Evolutionary conservation across 2,888 invertebrate species (phyloP).

Genomic region (Nomada lathburiana): DNA sequence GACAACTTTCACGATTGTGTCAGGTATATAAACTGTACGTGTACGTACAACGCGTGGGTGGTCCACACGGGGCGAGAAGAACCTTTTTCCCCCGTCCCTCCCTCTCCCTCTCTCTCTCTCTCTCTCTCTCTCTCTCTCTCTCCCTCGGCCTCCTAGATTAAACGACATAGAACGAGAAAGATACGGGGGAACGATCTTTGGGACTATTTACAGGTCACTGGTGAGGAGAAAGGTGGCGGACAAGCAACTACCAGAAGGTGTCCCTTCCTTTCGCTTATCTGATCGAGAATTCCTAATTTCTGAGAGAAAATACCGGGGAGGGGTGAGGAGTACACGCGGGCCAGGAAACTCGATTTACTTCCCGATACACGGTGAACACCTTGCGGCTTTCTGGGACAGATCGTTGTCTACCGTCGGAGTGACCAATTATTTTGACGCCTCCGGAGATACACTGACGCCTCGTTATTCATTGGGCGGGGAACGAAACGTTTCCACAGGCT

Average conservation of each 20-base stretch:
- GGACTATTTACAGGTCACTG: constrained; percentile 77
- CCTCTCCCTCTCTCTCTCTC: no score
- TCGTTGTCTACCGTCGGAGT: constrained; percentile 59
- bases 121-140: no score
- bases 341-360: constrained; percentile 72
- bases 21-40: constrained; percentile 57
- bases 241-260: constrained; percentile 59
- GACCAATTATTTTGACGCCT: constrained; percentile 71
- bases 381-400: constrained; percentile 59
- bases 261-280: constrained; percentile 73
- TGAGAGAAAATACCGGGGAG: constrained; percentile 29
- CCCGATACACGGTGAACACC: constrained; percentile 62
- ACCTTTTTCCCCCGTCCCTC: constrained; percentile 4
- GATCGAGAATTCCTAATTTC: constrained; percentile 79
- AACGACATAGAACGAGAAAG: constrained; percentile 17
- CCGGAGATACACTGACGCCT: constrained; percentile 50
- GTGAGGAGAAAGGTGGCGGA: constrained; percentile 54
- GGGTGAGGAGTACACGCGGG: constrained; percentile 12
- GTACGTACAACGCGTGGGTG: constrained; percentile 76
- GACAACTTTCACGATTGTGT: constrained; percentile 42
- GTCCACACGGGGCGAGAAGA: constrained; percentile 67
- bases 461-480: constrained; percentile 34
- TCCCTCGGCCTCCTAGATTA: constrained; percentile 53
- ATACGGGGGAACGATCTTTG: constrained; percentile 42
- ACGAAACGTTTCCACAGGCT: background rate